Base-by-base conservation (phyloP, 2,113 vertebrate genomes). In the Limnothrissa miodon region DNA sequence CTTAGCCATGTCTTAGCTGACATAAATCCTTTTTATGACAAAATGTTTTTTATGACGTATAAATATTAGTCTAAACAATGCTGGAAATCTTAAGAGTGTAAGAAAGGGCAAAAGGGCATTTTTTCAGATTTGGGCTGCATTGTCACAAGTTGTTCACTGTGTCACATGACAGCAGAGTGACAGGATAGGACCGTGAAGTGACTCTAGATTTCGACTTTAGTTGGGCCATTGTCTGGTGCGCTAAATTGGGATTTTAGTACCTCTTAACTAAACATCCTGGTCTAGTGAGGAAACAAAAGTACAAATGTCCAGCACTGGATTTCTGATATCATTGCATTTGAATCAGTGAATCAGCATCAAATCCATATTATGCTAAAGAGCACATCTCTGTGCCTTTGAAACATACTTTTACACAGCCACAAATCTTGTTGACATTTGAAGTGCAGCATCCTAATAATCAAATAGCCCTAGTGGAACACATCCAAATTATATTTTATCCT, bases 201-300 rank as follows among this genome's bases (percentile, higher is more conserved):
- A 36, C 66, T 29, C n/a, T 17, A 13, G 66, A 74, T 17, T 74
- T 36, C 66, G 19, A 33, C 29, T 13, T 74, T 56, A 39, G 19
- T 74, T 46, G 45, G 53, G 13, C 81, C 51, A 45, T 82, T 82
- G 81, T 82, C 5, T 74, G 21, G 1, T 21, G 25, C 33, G 78
- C n/a, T 17, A 36, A 48, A n/a, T 4, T 39, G 15, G 51, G 74
- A 78, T 74, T 36, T 36, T 36, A 74, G 33, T 33, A 6, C 42
- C 6, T 74, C 4, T 39, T 33, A 15, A 13, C 25, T 74, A 33
- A 74, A 74, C 66, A 74, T 74, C 66, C 66, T 74, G 66, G 66
- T 74, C 11, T 33, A 39, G 2, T 74, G 66, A 17, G 66, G 66
- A 33, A 74, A 36, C 29, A n/a, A n/a, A n/a, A n/a, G n/a, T 29